Conservation (phyloP, 2,113 vertebrate genomes). For the Oophaga pumilio region DNA sequence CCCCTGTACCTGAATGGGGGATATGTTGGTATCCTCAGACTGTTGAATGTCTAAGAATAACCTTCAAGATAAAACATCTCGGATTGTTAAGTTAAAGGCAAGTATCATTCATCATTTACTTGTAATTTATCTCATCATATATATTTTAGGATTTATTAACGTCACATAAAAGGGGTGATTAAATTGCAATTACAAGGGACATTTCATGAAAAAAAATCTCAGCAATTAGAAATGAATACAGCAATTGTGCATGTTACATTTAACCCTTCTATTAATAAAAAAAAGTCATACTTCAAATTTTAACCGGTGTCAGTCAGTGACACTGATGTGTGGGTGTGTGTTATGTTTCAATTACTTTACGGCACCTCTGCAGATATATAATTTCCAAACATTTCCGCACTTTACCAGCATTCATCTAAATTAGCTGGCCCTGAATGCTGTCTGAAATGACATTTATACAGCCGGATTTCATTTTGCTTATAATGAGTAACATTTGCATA, state of each 20-base stretch:
- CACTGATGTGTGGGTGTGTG: conserved; percentile 1
- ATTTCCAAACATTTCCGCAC: conserved; percentile 21
- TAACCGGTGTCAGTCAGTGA: conserved; percentile 5
- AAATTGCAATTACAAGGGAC: background rate
- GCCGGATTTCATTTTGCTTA: background rate
- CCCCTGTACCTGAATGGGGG: no score
- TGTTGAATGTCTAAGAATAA: no score
- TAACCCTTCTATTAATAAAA: background rate
- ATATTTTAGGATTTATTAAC: background rate
- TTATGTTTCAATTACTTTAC: conserved; percentile 35
- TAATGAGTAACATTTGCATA: conserved; percentile 29
- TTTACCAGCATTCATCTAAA: conserved; percentile 25
- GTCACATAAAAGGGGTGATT: background rate
- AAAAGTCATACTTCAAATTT: conserved; percentile 21
- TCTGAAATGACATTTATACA: conserved; percentile 32
- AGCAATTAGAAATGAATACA: conserved; percentile 10
- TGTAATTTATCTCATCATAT: background rate
- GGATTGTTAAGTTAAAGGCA: background rate
- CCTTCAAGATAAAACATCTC: no score
- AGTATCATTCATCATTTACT: background rate
- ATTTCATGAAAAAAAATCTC: background rate
- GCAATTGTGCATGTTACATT: background rate
- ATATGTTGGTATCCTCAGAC: no score
- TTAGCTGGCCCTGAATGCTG: conserved; percentile 14
- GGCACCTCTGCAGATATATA: conserved; percentile 19